A percentile compares a stretch with the other conserved stretches of the same genome.
Conservation (phyloP, 2,113 vertebrate species). For the Tragelaphus imberbis region DNA sequence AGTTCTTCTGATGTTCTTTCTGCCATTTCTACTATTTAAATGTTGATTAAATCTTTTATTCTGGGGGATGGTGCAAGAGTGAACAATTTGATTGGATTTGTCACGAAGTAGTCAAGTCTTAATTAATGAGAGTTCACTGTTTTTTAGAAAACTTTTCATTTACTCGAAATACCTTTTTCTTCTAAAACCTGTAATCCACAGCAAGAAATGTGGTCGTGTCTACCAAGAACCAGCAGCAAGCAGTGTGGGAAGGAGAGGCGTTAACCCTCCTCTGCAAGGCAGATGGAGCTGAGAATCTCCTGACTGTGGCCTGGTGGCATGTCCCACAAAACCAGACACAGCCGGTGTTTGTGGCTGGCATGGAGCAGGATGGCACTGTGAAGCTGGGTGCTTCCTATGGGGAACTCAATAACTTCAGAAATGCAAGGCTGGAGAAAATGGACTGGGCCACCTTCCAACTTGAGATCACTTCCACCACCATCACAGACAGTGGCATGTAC, state of each 20-base stretch:
- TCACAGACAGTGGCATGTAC: conserved; percentile 73
- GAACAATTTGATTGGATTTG: neutral
- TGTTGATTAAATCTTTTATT: neutral
- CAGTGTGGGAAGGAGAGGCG: conserved; percentile 73
- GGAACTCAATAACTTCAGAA: neutral
- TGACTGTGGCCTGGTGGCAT: conserved; percentile 86
- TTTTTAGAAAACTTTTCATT: neutral
- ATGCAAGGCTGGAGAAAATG: conserved; percentile 66
- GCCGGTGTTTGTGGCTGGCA: conserved; percentile 70
- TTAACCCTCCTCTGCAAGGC: conserved; percentile 82
- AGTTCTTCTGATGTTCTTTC: neutral
- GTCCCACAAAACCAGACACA: neutral
- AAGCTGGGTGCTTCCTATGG: conserved; percentile 47
- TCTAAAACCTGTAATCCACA: conserved; percentile 64
- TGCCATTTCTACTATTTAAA: neutral
- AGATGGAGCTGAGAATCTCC: conserved; percentile 56
- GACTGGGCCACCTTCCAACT: conserved; percentile 75
- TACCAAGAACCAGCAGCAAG: neutral
- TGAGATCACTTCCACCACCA: conserved; percentile 75
- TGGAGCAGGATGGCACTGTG: conserved; percentile 77
- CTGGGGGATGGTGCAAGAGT: neutral
- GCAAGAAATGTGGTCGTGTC: conserved; percentile 78
- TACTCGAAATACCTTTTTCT: neutral
- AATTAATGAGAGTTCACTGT: neutral
- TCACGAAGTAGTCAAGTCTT: neutral